These are phyloP conservation scores for Tupaia chinensis DNA, from an alignment of 2,113 vertebrate genomes.

Conservation along the genomic window DNA sequence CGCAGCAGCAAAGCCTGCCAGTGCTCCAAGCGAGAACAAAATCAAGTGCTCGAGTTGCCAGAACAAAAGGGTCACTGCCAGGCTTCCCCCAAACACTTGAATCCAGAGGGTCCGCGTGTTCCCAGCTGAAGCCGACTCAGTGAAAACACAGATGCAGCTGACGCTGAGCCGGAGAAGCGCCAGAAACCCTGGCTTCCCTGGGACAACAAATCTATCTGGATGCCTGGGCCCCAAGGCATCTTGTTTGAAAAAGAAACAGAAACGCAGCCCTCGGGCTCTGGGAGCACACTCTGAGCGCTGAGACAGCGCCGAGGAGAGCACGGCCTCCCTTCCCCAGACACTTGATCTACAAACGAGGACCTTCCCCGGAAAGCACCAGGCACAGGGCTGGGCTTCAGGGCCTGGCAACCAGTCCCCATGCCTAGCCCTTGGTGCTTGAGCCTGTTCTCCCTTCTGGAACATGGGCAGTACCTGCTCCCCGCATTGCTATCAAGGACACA, in stretches of 20 bases:
- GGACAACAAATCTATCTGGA: neutral
- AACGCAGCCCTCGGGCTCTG: neutral
- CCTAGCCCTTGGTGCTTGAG: neutral
- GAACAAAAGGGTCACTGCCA: neutral
- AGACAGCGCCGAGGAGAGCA: fast-evolving
- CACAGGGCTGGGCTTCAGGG: neutral
- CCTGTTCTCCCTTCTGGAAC: neutral
- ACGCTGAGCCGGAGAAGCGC: neutral
- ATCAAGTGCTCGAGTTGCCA: neutral
- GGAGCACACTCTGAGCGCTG: fast-evolving
- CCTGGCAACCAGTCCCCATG: neutral
- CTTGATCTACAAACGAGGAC: neutral
- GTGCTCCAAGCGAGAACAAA: neutral
- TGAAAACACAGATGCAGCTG: neutral
- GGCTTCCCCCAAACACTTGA: neutral
- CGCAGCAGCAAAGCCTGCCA: neutral
- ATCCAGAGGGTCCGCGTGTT: neutral
- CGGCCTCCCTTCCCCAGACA: fast-evolving
- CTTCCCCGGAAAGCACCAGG: fast-evolving
- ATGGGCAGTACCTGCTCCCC: neutral
- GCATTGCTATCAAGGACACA: neutral
- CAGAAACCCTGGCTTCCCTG: neutral
- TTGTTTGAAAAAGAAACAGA: neutral
- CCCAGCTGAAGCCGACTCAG: neutral
- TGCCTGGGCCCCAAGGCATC: neutral